Evolutionary conservation across 2,113 vertebrate genomes (phyloP).

Genomic region (Ciconia maguari): DNA sequence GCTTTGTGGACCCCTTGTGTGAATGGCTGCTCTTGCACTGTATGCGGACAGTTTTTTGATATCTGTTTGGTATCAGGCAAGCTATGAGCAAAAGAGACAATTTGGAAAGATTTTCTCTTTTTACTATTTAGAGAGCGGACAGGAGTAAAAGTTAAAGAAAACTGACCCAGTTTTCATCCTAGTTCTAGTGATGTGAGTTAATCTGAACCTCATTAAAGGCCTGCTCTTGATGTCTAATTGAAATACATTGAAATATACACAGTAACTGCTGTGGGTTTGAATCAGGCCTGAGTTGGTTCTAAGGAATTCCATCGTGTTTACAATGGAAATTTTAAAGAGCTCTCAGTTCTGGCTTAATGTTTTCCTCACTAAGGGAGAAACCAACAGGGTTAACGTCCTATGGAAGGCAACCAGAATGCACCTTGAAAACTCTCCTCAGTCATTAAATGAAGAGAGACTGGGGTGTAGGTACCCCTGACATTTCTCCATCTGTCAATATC

Average conservation of each 20-base stretch:
- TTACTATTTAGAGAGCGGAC: neutral
- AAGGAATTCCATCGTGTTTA: neutral
- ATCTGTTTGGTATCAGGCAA: neutral
- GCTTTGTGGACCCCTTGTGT: neutral
- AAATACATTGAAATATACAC: neutral
- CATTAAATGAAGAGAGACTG: neutral
- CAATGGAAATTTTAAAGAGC: neutral
- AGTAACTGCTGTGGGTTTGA: neutral
- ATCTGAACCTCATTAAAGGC: neutral
- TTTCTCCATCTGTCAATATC: neutral
- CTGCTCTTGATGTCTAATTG: neutral
- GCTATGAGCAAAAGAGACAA: neutral
- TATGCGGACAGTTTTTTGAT: neutral
- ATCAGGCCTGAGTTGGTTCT: neutral
- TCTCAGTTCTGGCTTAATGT: neutral
- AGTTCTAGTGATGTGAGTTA: neutral
- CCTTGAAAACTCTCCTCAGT: neutral
- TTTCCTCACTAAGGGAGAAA: neutral
- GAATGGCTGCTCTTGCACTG: neutral
- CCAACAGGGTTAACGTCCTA: neutral
- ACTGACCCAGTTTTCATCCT: neutral
- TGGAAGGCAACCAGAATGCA: neutral
- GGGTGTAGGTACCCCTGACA: neutral
- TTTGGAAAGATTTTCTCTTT: neutral
- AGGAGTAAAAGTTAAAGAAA: neutral